Evolutionary conservation across 2,888 invertebrate genomes (phyloP).

Genomic region (Macrosoma leucophasiata): DNA sequence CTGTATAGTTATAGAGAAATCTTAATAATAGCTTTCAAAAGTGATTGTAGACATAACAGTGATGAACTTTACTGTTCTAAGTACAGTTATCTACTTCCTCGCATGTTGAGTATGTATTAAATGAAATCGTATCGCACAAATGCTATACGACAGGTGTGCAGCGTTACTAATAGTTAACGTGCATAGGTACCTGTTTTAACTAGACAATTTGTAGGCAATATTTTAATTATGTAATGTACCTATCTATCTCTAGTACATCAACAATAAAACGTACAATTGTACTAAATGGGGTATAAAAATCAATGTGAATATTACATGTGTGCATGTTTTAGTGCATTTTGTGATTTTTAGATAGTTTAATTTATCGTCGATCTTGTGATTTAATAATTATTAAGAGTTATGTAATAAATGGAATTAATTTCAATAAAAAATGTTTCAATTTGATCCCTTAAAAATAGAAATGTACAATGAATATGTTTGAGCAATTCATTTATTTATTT

Average conservation of each 20-base stretch:
- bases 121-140: conserved; percentile 25
- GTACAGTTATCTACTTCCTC: conserved; percentile 60
- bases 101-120: conserved; percentile 41
- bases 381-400: conserved; percentile 55
- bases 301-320: conserved; percentile 65
- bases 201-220: conserved; percentile 52
- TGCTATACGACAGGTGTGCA: conserved; percentile 26
- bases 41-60: conserved; percentile 59
- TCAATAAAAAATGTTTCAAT: no score
- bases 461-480: no score
- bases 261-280: conserved; percentile 57
- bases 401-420: conserved; percentile 52
- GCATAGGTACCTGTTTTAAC: conserved; percentile 31
- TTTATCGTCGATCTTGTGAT: conserved; percentile 75
- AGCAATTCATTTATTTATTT: no score
- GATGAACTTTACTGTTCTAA: conserved; percentile 34
- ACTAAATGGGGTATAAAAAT: conserved; percentile 67
- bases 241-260: conserved; percentile 46
- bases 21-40: conserved; percentile 35
- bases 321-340: conserved; percentile 77
- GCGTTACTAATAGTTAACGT: conserved; percentile 16
- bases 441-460: no score
- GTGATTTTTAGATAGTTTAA: conserved; percentile 75
- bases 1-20: no score
- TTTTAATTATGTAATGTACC: conserved; percentile 43